Conservation (phyloP, 2,888 invertebrate species). For the Hyles lineata region DNA sequence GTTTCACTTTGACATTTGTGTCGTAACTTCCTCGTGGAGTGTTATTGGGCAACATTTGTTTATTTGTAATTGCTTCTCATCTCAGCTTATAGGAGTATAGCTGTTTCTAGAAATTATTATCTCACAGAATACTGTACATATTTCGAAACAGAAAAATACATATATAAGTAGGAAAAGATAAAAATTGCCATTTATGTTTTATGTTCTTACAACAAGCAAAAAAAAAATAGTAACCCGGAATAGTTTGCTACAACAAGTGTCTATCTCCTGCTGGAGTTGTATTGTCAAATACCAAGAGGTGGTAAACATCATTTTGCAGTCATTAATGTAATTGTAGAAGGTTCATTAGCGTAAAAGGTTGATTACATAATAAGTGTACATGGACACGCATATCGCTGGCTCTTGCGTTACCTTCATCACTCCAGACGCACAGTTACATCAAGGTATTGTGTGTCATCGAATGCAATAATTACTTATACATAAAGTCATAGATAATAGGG, state of each 20-base stretch:
- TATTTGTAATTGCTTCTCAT: background rate
- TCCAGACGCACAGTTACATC: background rate
- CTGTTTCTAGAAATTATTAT: background rate
- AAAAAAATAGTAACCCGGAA: background rate
- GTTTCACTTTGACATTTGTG: conserved; percentile 18
- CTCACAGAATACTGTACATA: background rate
- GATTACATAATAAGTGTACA: conserved; percentile 25
- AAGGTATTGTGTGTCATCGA: background rate
- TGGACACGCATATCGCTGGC: conserved; percentile 11
- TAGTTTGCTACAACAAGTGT: background rate
- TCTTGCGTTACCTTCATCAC: conserved; percentile 8
- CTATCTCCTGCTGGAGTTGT: background rate
- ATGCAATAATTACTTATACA: background rate
- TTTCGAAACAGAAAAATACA: too few species aligned
- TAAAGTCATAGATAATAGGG: background rate
- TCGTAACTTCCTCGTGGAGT: conserved; percentile 8
- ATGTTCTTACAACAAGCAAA: too few species aligned
- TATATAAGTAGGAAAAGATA: too few species aligned
- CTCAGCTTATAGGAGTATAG: too few species aligned
- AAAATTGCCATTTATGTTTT: too few species aligned
- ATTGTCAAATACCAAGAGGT: background rate
- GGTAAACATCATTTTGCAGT: background rate
- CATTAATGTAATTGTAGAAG: conserved; percentile 23
- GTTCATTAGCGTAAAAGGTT: conserved; percentile 28
- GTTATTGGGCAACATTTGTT: background rate